Conservation (phyloP, 2,113 vertebrate genomes). For the Phrynosoma platyrhinos region DNA sequence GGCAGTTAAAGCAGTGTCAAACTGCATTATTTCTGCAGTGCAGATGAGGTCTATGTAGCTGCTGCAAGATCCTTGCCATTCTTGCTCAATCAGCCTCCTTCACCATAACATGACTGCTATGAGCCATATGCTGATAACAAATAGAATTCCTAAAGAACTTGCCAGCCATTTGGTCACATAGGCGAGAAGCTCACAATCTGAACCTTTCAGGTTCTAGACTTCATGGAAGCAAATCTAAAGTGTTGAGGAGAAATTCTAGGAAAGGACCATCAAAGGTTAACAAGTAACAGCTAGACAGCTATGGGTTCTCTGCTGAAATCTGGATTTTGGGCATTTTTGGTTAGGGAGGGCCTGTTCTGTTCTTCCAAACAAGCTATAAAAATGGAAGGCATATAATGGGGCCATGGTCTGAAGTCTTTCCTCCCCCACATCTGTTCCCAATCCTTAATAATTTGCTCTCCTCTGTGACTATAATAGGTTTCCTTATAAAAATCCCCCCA, state of each 20-base stretch:
- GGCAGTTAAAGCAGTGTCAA: too few relatives aligned
- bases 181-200: too few relatives aligned
- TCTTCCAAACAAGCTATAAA: conserved; percentile 62
- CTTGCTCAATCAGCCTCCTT: too few relatives aligned
- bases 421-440: conserved; percentile 67
- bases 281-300: too few relatives aligned
- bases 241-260: background rate
- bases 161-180: too few relatives aligned
- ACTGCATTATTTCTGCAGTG: too few relatives aligned
- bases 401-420: conserved; percentile 37
- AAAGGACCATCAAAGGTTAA: background rate
- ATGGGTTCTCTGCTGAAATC: background rate
- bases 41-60: too few relatives aligned
- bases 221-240: background rate
- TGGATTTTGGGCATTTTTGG: background rate
- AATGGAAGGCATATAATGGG: conserved; percentile 62
- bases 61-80: too few relatives aligned
- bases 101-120: too few relatives aligned
- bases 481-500: conserved; percentile 58
- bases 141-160: too few relatives aligned
- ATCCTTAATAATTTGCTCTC: conserved; percentile 71
- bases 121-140: too few relatives aligned
- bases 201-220: background rate
- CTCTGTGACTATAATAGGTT: conserved; percentile 64
- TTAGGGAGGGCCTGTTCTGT: background rate